Evolutionary conservation across 2,888 invertebrate species (phyloP).

Genomic region (Oligia fasciuncula): DNA sequence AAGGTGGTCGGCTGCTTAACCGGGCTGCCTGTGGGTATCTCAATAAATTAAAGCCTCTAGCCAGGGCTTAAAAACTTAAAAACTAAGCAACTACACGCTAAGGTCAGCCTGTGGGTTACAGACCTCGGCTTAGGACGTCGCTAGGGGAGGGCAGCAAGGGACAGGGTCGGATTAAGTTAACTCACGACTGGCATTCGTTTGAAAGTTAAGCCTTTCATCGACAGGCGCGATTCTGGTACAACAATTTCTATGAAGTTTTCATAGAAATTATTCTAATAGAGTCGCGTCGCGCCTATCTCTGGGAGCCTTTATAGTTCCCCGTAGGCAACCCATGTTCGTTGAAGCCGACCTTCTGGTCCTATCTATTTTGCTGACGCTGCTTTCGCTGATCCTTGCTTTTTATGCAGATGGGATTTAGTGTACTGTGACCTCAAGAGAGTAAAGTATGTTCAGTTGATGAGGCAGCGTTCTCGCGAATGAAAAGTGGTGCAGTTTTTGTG

Average conservation of each 20-base stretch:
- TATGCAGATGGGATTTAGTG: slow-evolving; percentile 62
- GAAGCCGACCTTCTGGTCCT: slow-evolving; percentile 17
- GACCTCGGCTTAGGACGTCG: background rate
- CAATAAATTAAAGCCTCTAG: background rate
- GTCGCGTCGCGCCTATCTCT: background rate
- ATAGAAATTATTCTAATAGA: too few species aligned
- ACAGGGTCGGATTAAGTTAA: background rate
- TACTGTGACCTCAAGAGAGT: slow-evolving; percentile 49
- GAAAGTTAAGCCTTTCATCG: background rate
- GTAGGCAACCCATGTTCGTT: background rate
- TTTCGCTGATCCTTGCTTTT: slow-evolving; percentile 80
- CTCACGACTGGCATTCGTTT: background rate
- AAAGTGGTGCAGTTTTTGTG: slow-evolving; percentile 25
- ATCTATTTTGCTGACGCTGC: slow-evolving; percentile 79
- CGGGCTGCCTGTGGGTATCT: background rate
- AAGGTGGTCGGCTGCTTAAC: background rate
- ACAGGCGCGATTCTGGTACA: background rate
- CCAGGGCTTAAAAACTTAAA: background rate
- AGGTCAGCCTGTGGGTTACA: background rate
- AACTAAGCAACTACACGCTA: background rate
- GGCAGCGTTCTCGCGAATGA: slow-evolving; percentile 26
- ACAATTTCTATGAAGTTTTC: background rate
- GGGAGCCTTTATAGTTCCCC: background rate
- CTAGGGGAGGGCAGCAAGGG: background rate
- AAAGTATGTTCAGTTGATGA: slow-evolving; percentile 41